Evolutionary conservation across 2,797 vertebrate species (phyloP).

Genomic region (Malurus leucopterus): DNA sequence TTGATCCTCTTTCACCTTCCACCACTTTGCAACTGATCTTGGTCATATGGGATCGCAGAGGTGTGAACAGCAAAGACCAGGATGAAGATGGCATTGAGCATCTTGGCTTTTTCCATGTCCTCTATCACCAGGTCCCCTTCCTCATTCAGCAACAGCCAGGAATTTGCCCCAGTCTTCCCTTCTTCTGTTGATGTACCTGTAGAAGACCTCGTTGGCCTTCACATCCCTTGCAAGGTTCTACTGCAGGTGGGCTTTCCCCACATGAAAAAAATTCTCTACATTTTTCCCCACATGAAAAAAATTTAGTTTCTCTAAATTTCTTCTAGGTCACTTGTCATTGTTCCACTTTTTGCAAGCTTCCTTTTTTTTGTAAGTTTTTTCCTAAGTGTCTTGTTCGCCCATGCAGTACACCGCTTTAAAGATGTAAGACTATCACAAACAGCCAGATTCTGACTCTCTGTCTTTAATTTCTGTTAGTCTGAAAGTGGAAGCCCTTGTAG

Average conservation of each 20-base stretch:
- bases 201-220: neutral
- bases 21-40: neutral
- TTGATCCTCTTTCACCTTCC: neutral
- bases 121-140: neutral
- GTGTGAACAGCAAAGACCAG: neutral
- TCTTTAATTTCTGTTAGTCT: neutral
- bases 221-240: neutral
- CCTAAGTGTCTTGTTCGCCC: neutral
- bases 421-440: neutral
- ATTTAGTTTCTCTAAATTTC: neutral
- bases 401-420: neutral
- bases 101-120: neutral
- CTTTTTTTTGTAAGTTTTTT: neutral
- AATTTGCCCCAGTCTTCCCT: neutral
- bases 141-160: neutral
- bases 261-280: no score
- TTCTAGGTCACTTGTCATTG: neutral
- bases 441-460: neutral
- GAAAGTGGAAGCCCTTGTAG: neutral
- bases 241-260: neutral
- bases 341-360: rapidly evolving
- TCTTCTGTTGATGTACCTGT: neutral
- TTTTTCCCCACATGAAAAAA: rapidly evolving
- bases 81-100: neutral
- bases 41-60: neutral